These are phyloP conservation scores for Sebastes baramenuke DNA, from an alignment of 2,797 vertebrate species.

Conservation along the genomic window DNA sequence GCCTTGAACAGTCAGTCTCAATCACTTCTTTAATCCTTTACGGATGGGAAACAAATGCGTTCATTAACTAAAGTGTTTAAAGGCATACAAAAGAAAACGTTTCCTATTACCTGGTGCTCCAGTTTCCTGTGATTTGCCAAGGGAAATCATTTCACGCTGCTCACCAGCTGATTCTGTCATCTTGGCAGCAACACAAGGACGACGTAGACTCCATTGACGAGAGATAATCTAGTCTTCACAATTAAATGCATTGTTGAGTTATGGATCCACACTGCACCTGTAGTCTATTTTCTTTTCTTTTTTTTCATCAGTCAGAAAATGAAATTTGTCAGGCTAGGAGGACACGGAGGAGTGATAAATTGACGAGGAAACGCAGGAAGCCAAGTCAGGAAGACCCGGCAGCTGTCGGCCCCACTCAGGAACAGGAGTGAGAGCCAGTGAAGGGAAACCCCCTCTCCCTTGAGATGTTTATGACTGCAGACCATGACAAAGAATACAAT, in stretches of 20 bases:
- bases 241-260: not conserved
- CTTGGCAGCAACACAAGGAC: constrained; percentile 1
- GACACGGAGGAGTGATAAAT: constrained; percentile 2
- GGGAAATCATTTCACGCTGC: constrained; percentile 26
- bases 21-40: constrained; percentile 12
- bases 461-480: not conserved
- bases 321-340: not conserved
- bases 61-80: constrained; percentile 37
- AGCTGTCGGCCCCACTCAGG: constrained; percentile 56
- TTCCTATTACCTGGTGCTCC: constrained; percentile 49
- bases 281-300: not conserved
- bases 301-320: constrained; percentile 2
- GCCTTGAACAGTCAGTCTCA: not conserved
- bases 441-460: constrained; percentile 55
- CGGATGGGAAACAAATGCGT: constrained; percentile 26
- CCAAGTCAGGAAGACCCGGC: constrained; percentile 65
- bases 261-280: constrained; percentile 9
- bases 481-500: constrained; percentile 8
- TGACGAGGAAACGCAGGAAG: constrained; percentile 60
- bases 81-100: constrained; percentile 41
- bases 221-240: not conserved
- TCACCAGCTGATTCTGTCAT: constrained; percentile 15
- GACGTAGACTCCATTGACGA: not conserved
- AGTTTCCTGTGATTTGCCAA: constrained; percentile 47
- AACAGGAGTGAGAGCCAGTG: constrained; percentile 28